Evolutionary conservation across 2,797 vertebrate genomes (phyloP).

Genomic region (Clarias fuscus): DNA sequence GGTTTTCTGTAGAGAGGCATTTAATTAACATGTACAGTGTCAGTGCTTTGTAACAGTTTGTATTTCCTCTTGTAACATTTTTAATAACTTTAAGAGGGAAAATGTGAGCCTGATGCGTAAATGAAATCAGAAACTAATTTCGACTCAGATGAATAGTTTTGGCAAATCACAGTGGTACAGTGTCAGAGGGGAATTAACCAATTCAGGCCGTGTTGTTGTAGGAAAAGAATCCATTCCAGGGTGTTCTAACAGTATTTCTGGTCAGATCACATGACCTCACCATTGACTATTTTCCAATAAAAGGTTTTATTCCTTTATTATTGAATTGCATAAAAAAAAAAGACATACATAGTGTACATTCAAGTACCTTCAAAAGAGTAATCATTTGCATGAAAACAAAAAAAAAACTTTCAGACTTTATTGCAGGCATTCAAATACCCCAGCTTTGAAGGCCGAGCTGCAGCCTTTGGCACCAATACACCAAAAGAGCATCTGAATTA

Average conservation of each 20-base stretch:
- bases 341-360: not conserved
- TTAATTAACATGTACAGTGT: too few species aligned
- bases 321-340: not conserved
- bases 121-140: too few species aligned
- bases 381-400: not conserved
- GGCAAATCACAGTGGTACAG: not conserved
- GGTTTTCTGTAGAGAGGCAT: too few species aligned
- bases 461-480: not conserved
- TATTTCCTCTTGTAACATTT: too few species aligned
- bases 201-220: not conserved
- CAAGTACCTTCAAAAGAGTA: not conserved
- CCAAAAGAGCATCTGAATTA: not conserved
- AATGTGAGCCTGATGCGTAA: too few species aligned
- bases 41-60: too few species aligned
- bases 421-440: not conserved
- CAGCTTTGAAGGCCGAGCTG: not conserved
- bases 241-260: not conserved
- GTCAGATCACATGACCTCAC: not conserved
- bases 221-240: not conserved
- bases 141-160: not conserved
- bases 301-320: not conserved
- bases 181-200: not conserved
- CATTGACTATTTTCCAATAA: not conserved
- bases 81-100: too few species aligned
- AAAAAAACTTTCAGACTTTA: not conserved